Conservation (phyloP, 2,113 vertebrate genomes). For the Chlorodrepanis virens region DNA sequence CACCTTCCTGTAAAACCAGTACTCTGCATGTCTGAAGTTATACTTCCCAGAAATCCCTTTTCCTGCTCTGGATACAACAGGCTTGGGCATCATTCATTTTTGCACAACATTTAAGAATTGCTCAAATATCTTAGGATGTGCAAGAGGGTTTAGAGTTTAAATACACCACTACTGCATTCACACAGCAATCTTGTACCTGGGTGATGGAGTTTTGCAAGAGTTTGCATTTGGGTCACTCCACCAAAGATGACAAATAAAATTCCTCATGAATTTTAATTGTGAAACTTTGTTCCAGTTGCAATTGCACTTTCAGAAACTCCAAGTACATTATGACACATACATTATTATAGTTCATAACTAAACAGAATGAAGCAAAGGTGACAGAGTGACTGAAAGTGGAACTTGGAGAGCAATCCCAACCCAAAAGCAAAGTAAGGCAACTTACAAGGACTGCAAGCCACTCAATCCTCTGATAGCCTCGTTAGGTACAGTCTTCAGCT, state of each 20-base stretch:
- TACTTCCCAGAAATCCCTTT: background rate
- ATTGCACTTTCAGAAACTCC: background rate
- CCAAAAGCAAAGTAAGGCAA: slow-evolving; percentile 11
- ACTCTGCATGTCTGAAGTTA: background rate
- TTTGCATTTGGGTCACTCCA: background rate
- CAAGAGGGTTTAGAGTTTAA: background rate
- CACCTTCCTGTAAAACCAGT: background rate
- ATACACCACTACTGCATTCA: background rate
- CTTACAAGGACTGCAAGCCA: slow-evolving; percentile 93
- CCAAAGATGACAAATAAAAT: background rate
- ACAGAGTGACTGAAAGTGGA: background rate
- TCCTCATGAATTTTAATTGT: background rate
- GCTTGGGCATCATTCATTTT: background rate
- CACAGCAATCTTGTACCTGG: background rate
- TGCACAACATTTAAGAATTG: background rate
- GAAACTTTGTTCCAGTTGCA: background rate
- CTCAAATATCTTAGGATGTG: background rate
- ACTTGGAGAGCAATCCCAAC: background rate
- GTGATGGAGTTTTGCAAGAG: background rate
- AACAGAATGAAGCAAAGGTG: background rate
- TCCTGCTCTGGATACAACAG: background rate
- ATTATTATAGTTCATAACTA: background rate
- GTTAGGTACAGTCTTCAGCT: slow-evolving; percentile 91
- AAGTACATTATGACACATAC: background rate
- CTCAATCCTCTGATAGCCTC: slow-evolving; percentile 87